Conservation (phyloP, 92 coral and sea anemone species). For the Epizoanthus stellaris region DNA sequence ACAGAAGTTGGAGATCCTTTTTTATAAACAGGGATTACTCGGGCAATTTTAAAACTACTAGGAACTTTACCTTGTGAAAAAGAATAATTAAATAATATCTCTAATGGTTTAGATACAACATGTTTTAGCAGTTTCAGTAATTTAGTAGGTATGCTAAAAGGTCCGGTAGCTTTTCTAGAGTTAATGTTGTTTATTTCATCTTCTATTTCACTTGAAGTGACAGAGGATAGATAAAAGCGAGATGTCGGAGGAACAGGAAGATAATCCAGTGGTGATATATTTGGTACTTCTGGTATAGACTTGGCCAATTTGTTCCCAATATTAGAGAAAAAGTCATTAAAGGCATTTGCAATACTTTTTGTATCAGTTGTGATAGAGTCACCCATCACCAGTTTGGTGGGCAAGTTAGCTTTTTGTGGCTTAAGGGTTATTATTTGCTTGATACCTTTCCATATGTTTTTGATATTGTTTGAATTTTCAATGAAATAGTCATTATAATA, state of each 20-base stretch:
- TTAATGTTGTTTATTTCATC: constrained; percentile 36
- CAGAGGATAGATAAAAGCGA: constrained; percentile 44
- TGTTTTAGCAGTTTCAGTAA: constrained; percentile 41
- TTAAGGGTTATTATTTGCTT: constrained; percentile 41
- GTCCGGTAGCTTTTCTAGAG: constrained; percentile 51
- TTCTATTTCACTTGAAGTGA: constrained; percentile 36
- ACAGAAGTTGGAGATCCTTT: too few species aligned
- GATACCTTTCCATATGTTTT: constrained; percentile 58
- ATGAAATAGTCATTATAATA: constrained; percentile 49
- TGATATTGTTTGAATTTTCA: constrained; percentile 38
- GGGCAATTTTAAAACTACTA: too few species aligned
- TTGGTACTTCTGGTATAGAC: constrained; percentile 27
- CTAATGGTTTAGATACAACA: constrained; percentile 37
- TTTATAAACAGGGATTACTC: too few species aligned
- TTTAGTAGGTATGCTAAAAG: constrained; percentile 53
- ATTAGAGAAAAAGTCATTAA: constrained; percentile 42
- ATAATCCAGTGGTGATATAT: constrained; percentile 9
- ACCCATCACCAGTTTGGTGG: constrained; percentile 37
- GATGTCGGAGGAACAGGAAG: constrained; percentile 9
- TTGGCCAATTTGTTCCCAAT: constrained; percentile 47
- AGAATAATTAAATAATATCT: constrained; percentile 38
- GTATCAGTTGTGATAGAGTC: constrained; percentile 34
- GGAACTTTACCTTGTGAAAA: constrained; percentile 31
- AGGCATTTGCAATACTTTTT: constrained; percentile 22
- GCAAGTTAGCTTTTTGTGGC: constrained; percentile 19